Evolutionary conservation across 2,113 vertebrate species (phyloP).

Genomic region (Fregata magnificens): DNA sequence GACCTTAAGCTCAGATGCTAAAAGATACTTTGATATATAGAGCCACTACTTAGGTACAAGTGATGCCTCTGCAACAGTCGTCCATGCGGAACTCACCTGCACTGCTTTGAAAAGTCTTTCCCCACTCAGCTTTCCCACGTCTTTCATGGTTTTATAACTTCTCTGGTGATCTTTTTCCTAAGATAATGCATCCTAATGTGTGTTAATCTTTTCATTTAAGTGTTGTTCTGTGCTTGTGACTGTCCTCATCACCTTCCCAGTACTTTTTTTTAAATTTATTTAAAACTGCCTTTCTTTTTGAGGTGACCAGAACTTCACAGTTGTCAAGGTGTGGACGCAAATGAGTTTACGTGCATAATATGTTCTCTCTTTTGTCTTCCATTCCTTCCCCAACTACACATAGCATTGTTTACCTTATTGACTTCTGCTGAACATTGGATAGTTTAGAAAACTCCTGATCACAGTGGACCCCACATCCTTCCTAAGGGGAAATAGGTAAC

Average conservation of each 20-base stretch:
- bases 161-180: not conserved
- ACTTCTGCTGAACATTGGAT: not conserved
- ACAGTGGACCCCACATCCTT: not conserved
- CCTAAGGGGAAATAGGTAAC: not conserved
- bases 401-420: not conserved
- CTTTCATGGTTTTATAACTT: not conserved
- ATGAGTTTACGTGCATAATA: not conserved
- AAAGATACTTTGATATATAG: not conserved
- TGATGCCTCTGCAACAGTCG: not conserved
- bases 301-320: not conserved
- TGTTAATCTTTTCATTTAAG: not conserved
- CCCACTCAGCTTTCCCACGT: not conserved
- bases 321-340: not conserved
- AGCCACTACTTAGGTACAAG: not conserved
- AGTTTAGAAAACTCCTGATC: not conserved
- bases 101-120: not conserved
- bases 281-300: not conserved
- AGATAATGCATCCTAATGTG: not conserved
- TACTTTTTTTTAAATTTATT: not conserved
- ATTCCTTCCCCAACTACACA: not conserved
- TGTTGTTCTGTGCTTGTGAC: not conserved
- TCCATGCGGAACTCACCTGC: accelerated
- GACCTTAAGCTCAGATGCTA: not conserved
- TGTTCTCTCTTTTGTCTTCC: not conserved
- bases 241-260: not conserved